phyloP scores from a whole-genome alignment of 2,113 vertebrate genomes.

The Phylloscopus trochiloides region DNA sequence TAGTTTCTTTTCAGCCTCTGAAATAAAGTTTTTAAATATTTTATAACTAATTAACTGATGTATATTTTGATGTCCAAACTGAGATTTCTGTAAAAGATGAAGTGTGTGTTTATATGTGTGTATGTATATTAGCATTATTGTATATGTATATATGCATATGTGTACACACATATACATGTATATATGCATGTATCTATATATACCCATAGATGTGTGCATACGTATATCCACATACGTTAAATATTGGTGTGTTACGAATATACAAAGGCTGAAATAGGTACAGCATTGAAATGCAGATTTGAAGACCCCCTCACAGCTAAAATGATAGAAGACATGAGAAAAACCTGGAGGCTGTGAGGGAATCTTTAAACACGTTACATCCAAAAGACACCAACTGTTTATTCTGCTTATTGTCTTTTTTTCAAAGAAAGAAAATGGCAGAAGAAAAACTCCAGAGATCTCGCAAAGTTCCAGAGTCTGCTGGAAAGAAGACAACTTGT shows the following conservation, averaged over 20 bases:
- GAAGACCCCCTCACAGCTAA: conserved; percentile 15
- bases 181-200: conserved; percentile 50
- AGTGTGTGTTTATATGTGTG: conserved; percentile 67
- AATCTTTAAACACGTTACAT: conserved; percentile 29
- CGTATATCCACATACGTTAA: conserved; percentile 18
- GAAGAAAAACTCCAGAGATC: conserved; percentile 41
- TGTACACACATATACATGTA: conserved; percentile 64
- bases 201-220: conserved; percentile 57
- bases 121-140: conserved; percentile 57
- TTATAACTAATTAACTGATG: conserved; percentile 75
- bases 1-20: conserved; percentile 73
- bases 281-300: conserved; percentile 1
- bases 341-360: neutral
- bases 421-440: conserved; percentile 59
- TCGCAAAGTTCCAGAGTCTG: conserved; percentile 1
- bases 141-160: conserved; percentile 66
- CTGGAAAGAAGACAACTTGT: conserved; percentile 28
- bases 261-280: conserved; percentile 34
- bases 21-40: conserved; percentile 80
- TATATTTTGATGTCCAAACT: conserved; percentile 80
- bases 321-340: conserved; percentile 15
- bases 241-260: neutral
- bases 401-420: conserved; percentile 56
- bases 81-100: conserved; percentile 73
- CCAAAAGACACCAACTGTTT: conserved; percentile 28